These are phyloP conservation scores for Lepetodrilus schrolli DNA, from an alignment of 2,888 invertebrate species.

Conservation along the genomic window DNA sequence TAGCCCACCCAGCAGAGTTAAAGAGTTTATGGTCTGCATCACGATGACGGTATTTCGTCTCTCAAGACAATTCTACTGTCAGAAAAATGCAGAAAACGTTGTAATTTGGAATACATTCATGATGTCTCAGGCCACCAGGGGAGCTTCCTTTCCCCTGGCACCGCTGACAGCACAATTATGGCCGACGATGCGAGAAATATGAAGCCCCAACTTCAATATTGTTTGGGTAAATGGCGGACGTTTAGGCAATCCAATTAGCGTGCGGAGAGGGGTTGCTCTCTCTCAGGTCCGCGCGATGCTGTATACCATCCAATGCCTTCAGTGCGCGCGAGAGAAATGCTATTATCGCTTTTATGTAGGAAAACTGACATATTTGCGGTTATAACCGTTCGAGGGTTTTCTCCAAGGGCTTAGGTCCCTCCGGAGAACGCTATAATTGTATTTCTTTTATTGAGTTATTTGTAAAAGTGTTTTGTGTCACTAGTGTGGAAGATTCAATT, in stretches of 20 bases:
- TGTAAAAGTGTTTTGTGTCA: conserved; percentile 27
- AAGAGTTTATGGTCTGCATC: conserved; percentile 32
- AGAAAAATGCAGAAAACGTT: conserved; percentile 22
- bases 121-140: conserved; percentile 8
- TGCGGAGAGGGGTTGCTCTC: neutral
- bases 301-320: neutral
- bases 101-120: conserved; percentile 15
- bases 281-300: neutral
- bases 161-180: conserved; percentile 43
- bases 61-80: conserved; percentile 28
- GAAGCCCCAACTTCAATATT: conserved; percentile 45
- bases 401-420: conserved; percentile 7
- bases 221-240: conserved; percentile 44
- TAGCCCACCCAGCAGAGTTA: conserved; percentile 9
- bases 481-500: conserved; percentile 26
- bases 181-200: conserved; percentile 43
- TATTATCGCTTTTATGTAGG: conserved; percentile 27
- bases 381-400: conserved; percentile 22
- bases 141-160: neutral
- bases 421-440: conserved; percentile 13
- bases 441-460: conserved; percentile 27
- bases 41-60: conserved; percentile 14
- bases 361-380: conserved; percentile 27
- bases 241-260: conserved; percentile 39
- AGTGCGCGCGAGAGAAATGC: conserved; percentile 8